Conservation (phyloP, 1,140 invertebrate species). For the Panulirus ornatus region DNA sequence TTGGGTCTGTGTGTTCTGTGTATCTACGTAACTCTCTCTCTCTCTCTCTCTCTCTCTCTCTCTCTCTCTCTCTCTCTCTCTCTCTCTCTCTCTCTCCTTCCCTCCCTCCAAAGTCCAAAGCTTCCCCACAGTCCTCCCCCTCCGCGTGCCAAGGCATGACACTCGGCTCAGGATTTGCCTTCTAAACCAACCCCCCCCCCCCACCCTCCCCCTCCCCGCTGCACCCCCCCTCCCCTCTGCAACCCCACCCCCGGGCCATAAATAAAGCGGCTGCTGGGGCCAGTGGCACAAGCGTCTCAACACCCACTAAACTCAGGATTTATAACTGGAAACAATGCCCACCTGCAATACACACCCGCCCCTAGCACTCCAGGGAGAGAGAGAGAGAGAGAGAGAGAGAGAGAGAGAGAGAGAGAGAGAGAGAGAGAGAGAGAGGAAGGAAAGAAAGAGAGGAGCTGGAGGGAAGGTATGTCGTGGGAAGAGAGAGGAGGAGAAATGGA, state of each 20-base stretch:
- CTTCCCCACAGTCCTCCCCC: background rate
- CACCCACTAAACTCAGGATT: slow-evolving; percentile 24
- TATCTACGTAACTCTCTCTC: no score
- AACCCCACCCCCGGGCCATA: slow-evolving; percentile 19
- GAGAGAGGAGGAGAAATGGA: background rate
- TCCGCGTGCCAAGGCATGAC: background rate
- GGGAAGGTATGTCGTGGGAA: background rate
- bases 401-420: background rate
- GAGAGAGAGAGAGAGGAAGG: background rate
- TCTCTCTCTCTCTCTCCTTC: background rate
- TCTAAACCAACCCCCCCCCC: no score
- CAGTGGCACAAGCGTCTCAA: slow-evolving; percentile 32
- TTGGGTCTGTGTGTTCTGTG: no score
- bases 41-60: background rate
- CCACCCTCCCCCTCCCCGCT: background rate
- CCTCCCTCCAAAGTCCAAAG: background rate
- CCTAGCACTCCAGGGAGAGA: background rate
- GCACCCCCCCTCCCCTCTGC: background rate
- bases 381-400: background rate
- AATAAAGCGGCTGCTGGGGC: slow-evolving; percentile 13
- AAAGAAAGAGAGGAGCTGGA: background rate
- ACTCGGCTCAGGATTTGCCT: background rate
- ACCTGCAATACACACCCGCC: slow-evolving; percentile 8
- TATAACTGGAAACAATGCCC: slow-evolving; percentile 8
- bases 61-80: background rate